These are phyloP conservation scores for Gephyroberyx darwinii DNA, from an alignment of 2,797 vertebrate genomes.

Conservation along the genomic window DNA sequence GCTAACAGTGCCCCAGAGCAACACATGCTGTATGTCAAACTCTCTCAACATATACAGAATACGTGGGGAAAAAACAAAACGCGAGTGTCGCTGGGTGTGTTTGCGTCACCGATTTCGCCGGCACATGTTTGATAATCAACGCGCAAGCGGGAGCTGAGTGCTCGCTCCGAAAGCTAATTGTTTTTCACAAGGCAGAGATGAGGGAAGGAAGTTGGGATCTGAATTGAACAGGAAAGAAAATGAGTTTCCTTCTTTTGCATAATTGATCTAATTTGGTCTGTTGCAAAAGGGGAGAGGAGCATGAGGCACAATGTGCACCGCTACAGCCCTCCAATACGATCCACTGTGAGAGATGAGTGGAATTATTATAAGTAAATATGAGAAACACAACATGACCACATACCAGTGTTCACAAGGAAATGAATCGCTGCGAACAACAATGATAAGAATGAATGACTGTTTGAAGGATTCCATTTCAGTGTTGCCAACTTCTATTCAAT, in stretches of 20 bases:
- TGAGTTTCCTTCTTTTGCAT: constrained; percentile 58
- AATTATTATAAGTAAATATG: constrained; percentile 49
- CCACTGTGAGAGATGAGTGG: constrained; percentile 41
- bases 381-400: constrained; percentile 51
- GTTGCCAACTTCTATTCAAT: constrained; percentile 33
- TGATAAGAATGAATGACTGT: constrained; percentile 46
- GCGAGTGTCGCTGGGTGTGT: constrained; percentile 23
- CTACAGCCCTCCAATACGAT: constrained; percentile 37
- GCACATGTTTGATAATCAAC: constrained; percentile 29
- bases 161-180: constrained; percentile 50
- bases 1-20: constrained; percentile 13
- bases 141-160: constrained; percentile 27
- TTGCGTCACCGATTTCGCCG: background rate
- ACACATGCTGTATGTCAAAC: constrained; percentile 27
- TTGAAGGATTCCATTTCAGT: constrained; percentile 48
- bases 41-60: constrained; percentile 33
- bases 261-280: constrained; percentile 61
- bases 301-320: constrained; percentile 13
- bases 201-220: constrained; percentile 50
- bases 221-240: constrained; percentile 48
- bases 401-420: constrained; percentile 58
- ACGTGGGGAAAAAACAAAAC: constrained; percentile 18
- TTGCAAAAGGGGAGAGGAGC: constrained; percentile 34
- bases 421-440: constrained; percentile 40
- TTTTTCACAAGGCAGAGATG: constrained; percentile 15